Percentiles rank a stretch among this genome's conserved stretches.
phyloP scores from a whole-genome alignment of 2,888 invertebrate genomes.

The Gisinianus flammeolus region DNA sequence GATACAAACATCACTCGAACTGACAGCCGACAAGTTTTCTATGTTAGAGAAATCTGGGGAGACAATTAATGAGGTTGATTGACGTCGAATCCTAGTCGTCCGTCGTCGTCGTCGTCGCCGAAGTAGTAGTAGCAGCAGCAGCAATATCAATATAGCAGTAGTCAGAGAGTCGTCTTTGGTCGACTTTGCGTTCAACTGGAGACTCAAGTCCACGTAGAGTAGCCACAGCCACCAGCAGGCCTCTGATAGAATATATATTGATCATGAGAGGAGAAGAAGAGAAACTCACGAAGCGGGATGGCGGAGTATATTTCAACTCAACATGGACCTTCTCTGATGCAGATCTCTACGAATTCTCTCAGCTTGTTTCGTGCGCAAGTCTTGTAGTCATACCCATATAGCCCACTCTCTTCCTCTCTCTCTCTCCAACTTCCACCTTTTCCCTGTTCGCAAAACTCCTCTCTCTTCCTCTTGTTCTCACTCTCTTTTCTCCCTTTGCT shows the following conservation, averaged over 20 bases:
- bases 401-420: not conserved
- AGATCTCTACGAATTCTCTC: constrained; percentile 1
- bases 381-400: too few species aligned
- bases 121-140: not conserved
- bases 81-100: constrained; percentile 23
- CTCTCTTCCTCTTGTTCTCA: constrained; percentile 2
- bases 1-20: constrained; percentile 32
- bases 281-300: constrained; percentile 3
- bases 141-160: not conserved
- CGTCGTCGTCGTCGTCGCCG: not conserved
- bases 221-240: not conserved
- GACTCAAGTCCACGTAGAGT: not conserved
- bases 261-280: constrained; percentile 7
- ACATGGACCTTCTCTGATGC: constrained; percentile 23
- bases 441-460: not conserved
- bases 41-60: constrained; percentile 32
- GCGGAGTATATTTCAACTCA: constrained; percentile 27
- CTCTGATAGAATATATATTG: constrained; percentile 2
- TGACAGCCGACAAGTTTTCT: constrained; percentile 33
- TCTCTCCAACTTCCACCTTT: not conserved
- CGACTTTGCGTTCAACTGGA: not conserved
- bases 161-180: not conserved
- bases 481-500: constrained; percentile 2
- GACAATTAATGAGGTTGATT: constrained; percentile 39
- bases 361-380: not conserved